A percentile compares a stretch with the other conserved stretches of the same genome.
phyloP scores from a whole-genome alignment of 2,797 vertebrate species.

The Gobio occitaniae region DNA sequence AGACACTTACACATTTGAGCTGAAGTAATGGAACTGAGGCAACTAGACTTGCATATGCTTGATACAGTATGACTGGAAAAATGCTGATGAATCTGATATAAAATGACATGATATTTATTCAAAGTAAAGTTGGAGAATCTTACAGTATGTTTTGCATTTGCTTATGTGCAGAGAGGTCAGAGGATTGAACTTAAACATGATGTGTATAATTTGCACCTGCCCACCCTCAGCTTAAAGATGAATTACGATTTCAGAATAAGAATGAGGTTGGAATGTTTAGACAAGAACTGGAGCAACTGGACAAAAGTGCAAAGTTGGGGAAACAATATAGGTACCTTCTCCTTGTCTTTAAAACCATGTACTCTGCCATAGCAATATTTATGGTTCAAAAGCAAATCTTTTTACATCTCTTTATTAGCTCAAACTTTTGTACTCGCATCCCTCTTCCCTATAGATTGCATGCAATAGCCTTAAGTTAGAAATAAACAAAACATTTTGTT shows the following conservation, averaged over 20 bases:
- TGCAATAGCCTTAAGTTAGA: not conserved
- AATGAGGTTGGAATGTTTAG: constrained; percentile 53
- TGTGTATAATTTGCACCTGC: constrained; percentile 8
- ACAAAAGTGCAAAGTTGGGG: constrained; percentile 68
- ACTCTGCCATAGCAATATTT: not conserved
- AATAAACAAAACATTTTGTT: constrained; percentile 30
- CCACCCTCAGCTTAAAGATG: constrained; percentile 66
- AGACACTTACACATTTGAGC: not conserved
- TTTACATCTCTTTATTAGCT: not conserved
- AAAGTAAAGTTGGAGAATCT: not conserved
- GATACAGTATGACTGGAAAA: not conserved
- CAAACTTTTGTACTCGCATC: not conserved
- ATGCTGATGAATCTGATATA: not conserved
- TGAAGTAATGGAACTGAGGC: not conserved
- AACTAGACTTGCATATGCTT: not conserved
- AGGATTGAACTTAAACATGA: not conserved
- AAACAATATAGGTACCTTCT: constrained; percentile 57
- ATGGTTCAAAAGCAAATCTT: not conserved
- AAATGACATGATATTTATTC: not conserved
- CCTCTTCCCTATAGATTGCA: not conserved
- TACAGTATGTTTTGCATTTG: constrained; percentile 10
- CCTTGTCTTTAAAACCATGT: not conserved
- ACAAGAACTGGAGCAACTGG: constrained; percentile 74
- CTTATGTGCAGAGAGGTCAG: constrained; percentile 45
- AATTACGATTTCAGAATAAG: constrained; percentile 77